These are phyloP conservation scores for Amblyornis subalaris DNA, from an alignment of 2,113 vertebrate species.

Conservation along the genomic window DNA sequence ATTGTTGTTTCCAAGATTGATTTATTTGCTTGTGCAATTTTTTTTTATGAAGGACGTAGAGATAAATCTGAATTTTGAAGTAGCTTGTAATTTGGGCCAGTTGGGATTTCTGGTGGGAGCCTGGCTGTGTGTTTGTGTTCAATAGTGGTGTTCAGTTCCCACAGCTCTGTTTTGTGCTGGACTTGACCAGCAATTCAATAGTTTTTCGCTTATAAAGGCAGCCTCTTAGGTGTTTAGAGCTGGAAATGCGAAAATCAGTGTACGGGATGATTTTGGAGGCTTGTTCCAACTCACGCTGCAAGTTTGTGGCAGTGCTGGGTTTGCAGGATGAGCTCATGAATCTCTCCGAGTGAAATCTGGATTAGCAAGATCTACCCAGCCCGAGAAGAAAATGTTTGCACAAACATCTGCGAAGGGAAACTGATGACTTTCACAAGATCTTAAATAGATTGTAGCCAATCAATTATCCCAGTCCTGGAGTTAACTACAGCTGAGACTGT, in stretches of 20 bases:
- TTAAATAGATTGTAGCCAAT: not conserved
- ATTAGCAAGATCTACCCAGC: not conserved
- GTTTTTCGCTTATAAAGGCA: fast-evolving
- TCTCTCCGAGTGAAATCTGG: not conserved
- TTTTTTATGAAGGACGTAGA: not conserved
- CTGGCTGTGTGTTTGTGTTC: no score
- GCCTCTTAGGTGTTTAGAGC: not conserved
- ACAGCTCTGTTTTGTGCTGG: not conserved
- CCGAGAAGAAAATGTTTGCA: not conserved
- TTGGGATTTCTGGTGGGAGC: not conserved
- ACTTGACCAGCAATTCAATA: not conserved
- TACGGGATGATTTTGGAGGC: not conserved
- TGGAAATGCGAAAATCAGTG: not conserved
- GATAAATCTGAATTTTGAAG: not conserved
- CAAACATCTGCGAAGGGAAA: not conserved
- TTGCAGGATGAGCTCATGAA: not conserved
- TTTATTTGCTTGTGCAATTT: not conserved
- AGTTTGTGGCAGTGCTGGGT: not conserved
- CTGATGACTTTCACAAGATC: slow-evolving; percentile 1
- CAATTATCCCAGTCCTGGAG: not conserved
- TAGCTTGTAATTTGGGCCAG: not conserved
- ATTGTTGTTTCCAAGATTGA: not conserved
- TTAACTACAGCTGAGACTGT: not conserved
- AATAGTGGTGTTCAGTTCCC: not conserved
- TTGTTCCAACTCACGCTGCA: not conserved